Percentiles rank a stretch among this genome's conserved stretches.
phyloP scores from a whole-genome alignment of 2,888 invertebrate genomes.

The Aleiodes alternator region DNA sequence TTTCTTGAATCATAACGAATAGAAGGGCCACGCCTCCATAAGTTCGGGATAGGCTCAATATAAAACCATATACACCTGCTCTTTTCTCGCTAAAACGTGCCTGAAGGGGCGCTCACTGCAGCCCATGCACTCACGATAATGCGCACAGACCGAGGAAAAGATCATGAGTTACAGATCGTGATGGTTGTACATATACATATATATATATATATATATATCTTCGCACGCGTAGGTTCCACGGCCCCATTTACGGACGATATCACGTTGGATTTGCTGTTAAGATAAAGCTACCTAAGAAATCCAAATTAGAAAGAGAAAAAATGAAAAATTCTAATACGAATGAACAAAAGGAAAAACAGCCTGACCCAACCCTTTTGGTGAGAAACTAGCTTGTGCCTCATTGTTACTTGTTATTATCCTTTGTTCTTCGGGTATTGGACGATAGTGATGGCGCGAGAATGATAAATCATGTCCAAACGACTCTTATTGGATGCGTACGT shows the following conservation, averaged over 20 bases:
- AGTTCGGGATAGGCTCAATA: constrained; percentile 44
- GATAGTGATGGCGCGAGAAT: constrained; percentile 49
- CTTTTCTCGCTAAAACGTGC: constrained; percentile 50
- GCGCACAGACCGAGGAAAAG: constrained; percentile 31
- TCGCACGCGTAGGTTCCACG: constrained; percentile 36
- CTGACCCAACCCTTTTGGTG: constrained; percentile 34
- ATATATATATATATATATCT: not conserved
- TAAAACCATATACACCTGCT: constrained; percentile 67
- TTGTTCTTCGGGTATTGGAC: constrained; percentile 38
- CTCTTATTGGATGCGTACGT: constrained; percentile 43
- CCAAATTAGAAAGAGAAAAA: not conserved
- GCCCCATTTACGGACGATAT: constrained; percentile 31
- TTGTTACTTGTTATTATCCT: constrained; percentile 44
- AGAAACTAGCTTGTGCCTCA: constrained; percentile 20
- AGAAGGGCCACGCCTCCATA: constrained; percentile 67
- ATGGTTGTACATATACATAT: constrained; percentile 23
- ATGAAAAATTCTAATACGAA: constrained; percentile 8
- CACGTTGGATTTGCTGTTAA: constrained; percentile 8
- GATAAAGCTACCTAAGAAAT: constrained; percentile 35
- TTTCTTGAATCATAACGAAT: constrained; percentile 63
- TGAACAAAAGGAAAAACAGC: not conserved
- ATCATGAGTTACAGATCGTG: constrained; percentile 42
- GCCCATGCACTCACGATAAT: constrained; percentile 38
- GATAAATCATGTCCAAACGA: constrained; percentile 47
- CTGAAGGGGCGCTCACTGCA: constrained; percentile 46